A percentile compares a stretch with the other conserved stretches of the same genome.
Conservation (phyloP, 2,888 invertebrate genomes). For the Ormyrus thymus region DNA sequence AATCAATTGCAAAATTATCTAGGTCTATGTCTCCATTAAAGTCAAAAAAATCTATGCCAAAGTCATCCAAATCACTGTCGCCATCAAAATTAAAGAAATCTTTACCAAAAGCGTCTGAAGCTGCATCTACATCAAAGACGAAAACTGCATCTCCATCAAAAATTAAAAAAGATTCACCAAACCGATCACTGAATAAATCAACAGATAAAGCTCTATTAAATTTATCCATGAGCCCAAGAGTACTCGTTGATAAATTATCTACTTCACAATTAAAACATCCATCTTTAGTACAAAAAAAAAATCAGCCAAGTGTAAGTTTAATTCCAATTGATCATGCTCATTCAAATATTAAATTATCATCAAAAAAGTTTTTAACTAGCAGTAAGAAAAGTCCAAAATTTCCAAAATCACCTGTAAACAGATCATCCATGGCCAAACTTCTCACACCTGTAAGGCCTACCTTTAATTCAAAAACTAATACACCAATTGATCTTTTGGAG, state of each 20-base stretch:
- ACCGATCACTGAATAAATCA: conserved; percentile 1
- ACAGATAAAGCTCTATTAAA: background rate
- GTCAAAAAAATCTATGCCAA: conserved; percentile 10
- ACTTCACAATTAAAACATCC: conserved; percentile 49
- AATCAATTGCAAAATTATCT: no score
- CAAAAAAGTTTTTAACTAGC: background rate
- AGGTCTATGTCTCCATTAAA: conserved; percentile 15
- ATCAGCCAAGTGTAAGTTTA: conserved; percentile 52
- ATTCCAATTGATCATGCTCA: conserved; percentile 27
- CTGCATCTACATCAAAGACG: background rate
- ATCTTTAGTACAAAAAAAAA: conserved; percentile 51
- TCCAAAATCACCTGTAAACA: background rate
- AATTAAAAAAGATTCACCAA: background rate
- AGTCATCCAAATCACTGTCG: background rate
- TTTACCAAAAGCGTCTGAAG: background rate
- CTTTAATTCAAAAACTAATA: conserved; percentile 15
- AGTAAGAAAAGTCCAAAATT: conserved; percentile 5
- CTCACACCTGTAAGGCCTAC: conserved; percentile 2
- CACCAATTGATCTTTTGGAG: conserved; percentile 31
- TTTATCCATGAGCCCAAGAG: conserved; percentile 48
- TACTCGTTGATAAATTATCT: conserved; percentile 42
- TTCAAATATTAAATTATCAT: background rate
- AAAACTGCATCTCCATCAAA: conserved; percentile 3
- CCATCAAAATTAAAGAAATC: conserved; percentile 31
- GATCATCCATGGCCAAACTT: background rate